These are phyloP conservation scores for Onychomys torridus DNA, from an alignment of 2,797 vertebrate genomes.

Conservation along the genomic window DNA sequence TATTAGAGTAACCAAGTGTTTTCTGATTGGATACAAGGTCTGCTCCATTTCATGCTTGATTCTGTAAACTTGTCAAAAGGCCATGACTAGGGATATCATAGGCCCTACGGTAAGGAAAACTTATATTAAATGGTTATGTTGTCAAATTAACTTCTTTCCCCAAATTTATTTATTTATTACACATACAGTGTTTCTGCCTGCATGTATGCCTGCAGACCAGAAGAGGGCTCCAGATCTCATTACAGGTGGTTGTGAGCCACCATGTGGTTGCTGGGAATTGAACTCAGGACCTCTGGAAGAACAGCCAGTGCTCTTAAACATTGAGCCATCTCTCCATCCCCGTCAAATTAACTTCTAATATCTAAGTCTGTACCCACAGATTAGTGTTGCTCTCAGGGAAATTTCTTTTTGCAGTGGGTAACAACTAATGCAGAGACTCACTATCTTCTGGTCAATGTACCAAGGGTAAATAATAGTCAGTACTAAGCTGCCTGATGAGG, in stretches of 20 bases:
- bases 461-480: not conserved
- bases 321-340: too few species aligned
- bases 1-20: not conserved
- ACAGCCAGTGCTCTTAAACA: too few species aligned
- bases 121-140: not conserved
- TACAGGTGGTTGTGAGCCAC: too few species aligned
- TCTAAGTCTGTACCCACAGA: not conserved
- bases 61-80: not conserved
- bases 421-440: not conserved
- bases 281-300: too few species aligned
- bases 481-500: not conserved
- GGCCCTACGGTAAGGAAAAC: not conserved
- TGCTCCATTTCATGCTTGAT: not conserved
- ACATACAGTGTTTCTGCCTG: too few species aligned
- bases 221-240: too few species aligned
- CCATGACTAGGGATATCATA: not conserved
- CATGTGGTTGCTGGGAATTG: too few species aligned
- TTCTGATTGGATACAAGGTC: not conserved
- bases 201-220: too few species aligned
- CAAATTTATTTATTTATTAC: too few species aligned
- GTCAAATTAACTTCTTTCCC: not conserved
- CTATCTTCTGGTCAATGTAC: not conserved
- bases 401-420: not conserved
- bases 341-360: not conserved
- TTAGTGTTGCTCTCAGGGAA: not conserved